Conservation (phyloP, 2,797 vertebrate species). For the Pseudochaenichthys georgianus region DNA sequence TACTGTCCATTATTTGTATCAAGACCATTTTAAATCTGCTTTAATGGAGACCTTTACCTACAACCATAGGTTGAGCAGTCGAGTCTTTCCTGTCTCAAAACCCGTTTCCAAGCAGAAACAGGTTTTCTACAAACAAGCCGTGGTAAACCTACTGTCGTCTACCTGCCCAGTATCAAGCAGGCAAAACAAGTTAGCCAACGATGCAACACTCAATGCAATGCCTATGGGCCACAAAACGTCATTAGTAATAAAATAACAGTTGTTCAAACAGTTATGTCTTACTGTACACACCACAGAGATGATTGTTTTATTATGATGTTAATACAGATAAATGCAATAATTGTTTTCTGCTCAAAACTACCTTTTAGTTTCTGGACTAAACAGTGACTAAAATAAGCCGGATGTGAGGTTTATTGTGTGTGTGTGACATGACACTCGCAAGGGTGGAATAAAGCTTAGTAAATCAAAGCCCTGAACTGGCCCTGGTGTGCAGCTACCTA, state of each 20-base stretch:
- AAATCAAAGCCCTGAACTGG: background rate
- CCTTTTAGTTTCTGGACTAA: background rate
- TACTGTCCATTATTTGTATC: background rate
- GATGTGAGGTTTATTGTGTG: background rate
- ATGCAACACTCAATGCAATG: too few relatives aligned
- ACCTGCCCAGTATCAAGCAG: background rate
- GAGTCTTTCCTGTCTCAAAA: background rate
- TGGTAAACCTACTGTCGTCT: background rate
- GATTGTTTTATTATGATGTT: background rate
- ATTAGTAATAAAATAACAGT: too few relatives aligned
- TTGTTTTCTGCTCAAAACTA: background rate
- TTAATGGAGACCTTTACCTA: background rate
- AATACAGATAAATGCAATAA: background rate
- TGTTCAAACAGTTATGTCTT: background rate
- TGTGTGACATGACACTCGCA: background rate
- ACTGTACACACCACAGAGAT: background rate
- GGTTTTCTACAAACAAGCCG: background rate
- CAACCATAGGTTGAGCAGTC: background rate
- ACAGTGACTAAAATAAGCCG: background rate
- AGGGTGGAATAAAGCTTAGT: background rate
- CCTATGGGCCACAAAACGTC: background rate
- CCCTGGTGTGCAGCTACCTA: background rate
- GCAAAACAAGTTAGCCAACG: background rate
- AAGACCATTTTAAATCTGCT: background rate
- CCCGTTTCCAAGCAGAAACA: background rate